Conservation (phyloP, 2,888 invertebrate genomes). For the Gnatocerus cornutus region DNA sequence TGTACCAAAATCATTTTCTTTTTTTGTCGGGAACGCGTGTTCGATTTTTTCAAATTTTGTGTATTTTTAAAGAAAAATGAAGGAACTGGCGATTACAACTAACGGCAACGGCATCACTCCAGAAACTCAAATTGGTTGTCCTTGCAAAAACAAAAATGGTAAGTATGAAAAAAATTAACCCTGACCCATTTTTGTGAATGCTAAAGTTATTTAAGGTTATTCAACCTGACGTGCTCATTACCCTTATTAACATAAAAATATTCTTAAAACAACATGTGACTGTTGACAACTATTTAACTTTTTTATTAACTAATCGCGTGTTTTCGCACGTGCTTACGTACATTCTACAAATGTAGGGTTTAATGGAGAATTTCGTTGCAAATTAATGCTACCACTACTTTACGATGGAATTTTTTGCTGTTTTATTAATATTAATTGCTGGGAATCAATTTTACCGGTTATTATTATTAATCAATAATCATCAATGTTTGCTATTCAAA, state of each 20-base stretch:
- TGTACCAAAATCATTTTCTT: constrained; percentile 11
- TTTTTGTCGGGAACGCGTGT: constrained; percentile 18
- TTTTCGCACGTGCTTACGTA: constrained; percentile 19
- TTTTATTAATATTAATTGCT: too few species aligned
- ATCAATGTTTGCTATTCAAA: too few species aligned
- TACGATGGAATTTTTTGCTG: too few species aligned
- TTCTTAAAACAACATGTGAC: constrained; percentile 20
- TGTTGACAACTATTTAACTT: constrained; percentile 29
- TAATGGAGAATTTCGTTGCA: too few species aligned
- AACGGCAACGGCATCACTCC: constrained; percentile 56
- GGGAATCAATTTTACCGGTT: too few species aligned
- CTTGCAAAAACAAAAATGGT: constrained; percentile 53
- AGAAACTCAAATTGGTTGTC: constrained; percentile 54
- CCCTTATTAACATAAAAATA: constrained; percentile 10
- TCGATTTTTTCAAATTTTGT: constrained; percentile 17
- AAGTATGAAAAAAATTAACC: constrained; percentile 26
- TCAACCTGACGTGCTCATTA: not conserved
- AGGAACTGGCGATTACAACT: constrained; percentile 52
- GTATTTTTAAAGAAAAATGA: constrained; percentile 50
- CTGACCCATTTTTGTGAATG: not conserved
- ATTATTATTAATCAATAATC: too few species aligned
- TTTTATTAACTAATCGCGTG: constrained; percentile 21
- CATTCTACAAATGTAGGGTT: too few species aligned
- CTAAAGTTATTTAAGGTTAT: constrained; percentile 5
- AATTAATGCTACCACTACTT: too few species aligned